Evolutionary conservation across 2,888 invertebrate species (phyloP).

Genomic region (Tipula confusa): DNA sequence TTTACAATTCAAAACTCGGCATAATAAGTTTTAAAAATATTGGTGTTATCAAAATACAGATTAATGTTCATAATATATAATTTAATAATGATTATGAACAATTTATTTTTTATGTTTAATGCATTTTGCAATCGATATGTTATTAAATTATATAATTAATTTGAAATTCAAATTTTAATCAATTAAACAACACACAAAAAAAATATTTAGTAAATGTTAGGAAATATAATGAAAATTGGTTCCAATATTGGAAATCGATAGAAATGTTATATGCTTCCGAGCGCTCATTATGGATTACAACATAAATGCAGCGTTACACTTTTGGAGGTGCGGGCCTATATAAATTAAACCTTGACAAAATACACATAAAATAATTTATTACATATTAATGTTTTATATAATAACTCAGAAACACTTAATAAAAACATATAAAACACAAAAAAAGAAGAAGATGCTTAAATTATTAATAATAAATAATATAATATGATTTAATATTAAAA

Average conservation of each 20-base stretch:
- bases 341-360: background rate
- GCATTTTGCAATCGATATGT: background rate
- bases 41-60: background rate
- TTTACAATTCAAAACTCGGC: background rate
- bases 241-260: background rate
- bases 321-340: background rate
- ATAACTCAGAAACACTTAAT: background rate
- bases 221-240: background rate
- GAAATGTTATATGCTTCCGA: background rate
- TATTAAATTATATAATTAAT: background rate
- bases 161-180: conserved; percentile 3
- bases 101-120: conserved; percentile 14
- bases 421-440: background rate
- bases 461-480: background rate
- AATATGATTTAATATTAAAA: background rate
- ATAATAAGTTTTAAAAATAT: background rate
- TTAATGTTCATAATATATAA: background rate
- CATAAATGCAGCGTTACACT: background rate
- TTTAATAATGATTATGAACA: background rate
- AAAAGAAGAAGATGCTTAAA: background rate
- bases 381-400: background rate
- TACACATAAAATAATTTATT: too few species aligned
- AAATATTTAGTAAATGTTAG: background rate
- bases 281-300: background rate
- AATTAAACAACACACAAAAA: background rate